A percentile compares a stretch with the other conserved stretches of the same genome.
Evolutionary conservation across 2,888 invertebrate species (phyloP).

Genomic region (Drosophila phalerata): DNA sequence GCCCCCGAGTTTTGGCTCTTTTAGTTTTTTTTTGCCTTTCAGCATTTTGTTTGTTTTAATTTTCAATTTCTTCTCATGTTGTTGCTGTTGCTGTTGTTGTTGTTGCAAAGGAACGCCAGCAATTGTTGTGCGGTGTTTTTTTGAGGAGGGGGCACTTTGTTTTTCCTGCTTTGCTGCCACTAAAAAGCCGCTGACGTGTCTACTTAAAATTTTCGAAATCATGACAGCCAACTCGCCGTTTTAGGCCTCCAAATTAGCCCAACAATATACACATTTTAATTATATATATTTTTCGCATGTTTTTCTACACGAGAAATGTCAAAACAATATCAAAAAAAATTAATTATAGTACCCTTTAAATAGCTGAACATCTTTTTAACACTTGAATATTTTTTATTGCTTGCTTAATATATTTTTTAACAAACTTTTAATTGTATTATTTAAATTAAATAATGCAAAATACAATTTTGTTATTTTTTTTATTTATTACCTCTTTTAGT

Average conservation of each 20-base stretch:
- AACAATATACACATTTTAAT: slow-evolving; percentile 4
- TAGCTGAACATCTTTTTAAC: background rate
- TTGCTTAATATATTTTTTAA: too few relatives aligned
- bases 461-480: too few relatives aligned
- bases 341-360: slow-evolving; percentile 32
- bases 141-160: slow-evolving; percentile 61
- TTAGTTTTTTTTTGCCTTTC: slow-evolving; percentile 40
- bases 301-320: slow-evolving; percentile 48
- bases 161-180: slow-evolving; percentile 63
- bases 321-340: slow-evolving; percentile 41
- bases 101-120: slow-evolving; percentile 44
- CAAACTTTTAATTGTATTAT: too few relatives aligned
- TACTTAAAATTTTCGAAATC: slow-evolving; percentile 71
- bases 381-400: background rate
- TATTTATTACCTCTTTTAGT: too few relatives aligned
- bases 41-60: slow-evolving; percentile 67
- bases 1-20: slow-evolving; percentile 47
- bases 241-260: slow-evolving; percentile 67
- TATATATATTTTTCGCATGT: slow-evolving; percentile 23
- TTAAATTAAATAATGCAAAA: too few relatives aligned
- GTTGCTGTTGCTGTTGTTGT: slow-evolving; percentile 31
- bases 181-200: slow-evolving; percentile 75
- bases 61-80: slow-evolving; percentile 39
- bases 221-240: slow-evolving; percentile 62
- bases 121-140: slow-evolving; percentile 31